Evolutionary conservation across 2,113 vertebrate genomes (phyloP).

Genomic region (Theropithecus gelada): DNA sequence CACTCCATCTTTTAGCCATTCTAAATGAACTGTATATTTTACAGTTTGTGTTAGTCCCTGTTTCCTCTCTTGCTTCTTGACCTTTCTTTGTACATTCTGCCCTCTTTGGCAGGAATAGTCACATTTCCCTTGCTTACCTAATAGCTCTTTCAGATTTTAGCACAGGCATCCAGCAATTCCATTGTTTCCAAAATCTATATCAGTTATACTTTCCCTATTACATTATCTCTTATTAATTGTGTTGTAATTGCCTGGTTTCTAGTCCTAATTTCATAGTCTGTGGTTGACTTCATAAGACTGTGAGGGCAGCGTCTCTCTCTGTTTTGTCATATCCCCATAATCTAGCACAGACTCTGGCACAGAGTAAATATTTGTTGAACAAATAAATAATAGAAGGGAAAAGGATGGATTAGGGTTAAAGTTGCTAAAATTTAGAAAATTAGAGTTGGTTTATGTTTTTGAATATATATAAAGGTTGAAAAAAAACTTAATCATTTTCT

Average conservation of each 20-base stretch:
- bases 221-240: neutral
- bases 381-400: neutral
- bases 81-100: neutral
- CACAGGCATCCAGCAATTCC: neutral
- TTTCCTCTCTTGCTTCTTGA: neutral
- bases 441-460: conserved; percentile 35
- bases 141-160: neutral
- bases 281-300: neutral
- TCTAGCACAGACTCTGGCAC: neutral
- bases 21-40: neutral
- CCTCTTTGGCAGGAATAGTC: neutral
- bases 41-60: neutral
- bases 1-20: neutral
- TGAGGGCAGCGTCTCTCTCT: neutral
- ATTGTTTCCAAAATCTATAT: neutral
- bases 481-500: neutral
- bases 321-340: neutral
- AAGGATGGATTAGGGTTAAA: neutral
- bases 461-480: neutral
- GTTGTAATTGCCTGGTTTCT: neutral
- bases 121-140: neutral
- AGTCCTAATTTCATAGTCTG: neutral
- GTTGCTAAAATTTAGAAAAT: conserved; percentile 15
- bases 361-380: conserved; percentile 17
- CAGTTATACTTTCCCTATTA: neutral